Conservation (phyloP, 2,113 vertebrate genomes). For the Equus przewalskii region DNA sequence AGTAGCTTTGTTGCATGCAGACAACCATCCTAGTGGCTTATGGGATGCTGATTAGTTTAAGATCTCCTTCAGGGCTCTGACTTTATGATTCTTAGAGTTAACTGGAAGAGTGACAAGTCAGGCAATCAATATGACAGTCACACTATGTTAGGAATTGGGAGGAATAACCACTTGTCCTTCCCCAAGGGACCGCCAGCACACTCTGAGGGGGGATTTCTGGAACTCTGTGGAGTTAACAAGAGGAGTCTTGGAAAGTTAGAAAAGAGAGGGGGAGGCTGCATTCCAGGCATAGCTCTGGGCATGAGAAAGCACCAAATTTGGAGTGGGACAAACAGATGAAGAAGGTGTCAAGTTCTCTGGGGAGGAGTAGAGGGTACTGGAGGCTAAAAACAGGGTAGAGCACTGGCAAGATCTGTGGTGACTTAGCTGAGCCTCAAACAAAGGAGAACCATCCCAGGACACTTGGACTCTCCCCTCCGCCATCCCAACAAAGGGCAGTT, state of each 20-base stretch:
- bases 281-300: slow-evolving; percentile 80
- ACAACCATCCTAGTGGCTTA: not conserved
- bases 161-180: slow-evolving; percentile 47
- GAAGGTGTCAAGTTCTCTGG: slow-evolving; percentile 82
- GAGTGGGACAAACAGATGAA: slow-evolving; percentile 82
- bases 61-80: not conserved
- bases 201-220: slow-evolving; percentile 68
- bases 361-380: slow-evolving; percentile 42
- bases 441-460: not conserved
- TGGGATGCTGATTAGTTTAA: not conserved
- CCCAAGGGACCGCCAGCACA: slow-evolving; percentile 49
- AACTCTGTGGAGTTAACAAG: slow-evolving; percentile 72
- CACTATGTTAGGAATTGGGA: slow-evolving; percentile 52
- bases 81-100: slow-evolving; percentile 41
- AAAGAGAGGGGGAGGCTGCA: slow-evolving; percentile 77
- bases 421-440: slow-evolving; percentile 49
- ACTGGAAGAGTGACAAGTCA: not conserved
- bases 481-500: not conserved
- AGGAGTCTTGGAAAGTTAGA: slow-evolving; percentile 71
- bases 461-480: not conserved
- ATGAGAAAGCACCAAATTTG: slow-evolving; percentile 84
- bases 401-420: slow-evolving; percentile 29
- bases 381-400: slow-evolving; percentile 49
- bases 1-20: not conserved
- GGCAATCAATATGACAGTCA: not conserved